A percentile compares a stretch with the other conserved stretches of the same genome.
These are phyloP conservation scores for Alaudala cheleensis DNA, from an alignment of 2,113 vertebrate species.

Conservation along the genomic window DNA sequence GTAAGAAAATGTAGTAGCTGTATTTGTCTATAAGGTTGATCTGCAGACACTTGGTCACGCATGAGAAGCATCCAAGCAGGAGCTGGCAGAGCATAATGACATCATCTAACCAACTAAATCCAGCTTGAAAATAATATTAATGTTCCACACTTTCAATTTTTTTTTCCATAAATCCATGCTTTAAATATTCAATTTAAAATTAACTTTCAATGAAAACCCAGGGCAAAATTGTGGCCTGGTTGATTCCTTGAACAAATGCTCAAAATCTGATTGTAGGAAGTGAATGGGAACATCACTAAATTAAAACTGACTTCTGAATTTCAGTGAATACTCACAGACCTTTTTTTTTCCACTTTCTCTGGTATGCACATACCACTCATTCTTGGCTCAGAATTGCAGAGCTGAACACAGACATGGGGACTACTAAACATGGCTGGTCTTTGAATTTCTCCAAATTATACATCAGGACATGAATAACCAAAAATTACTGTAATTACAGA, in stretches of 20 bases:
- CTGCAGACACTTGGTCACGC: neutral
- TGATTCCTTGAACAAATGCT: neutral
- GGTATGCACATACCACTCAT: conserved; percentile 42
- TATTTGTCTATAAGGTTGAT: neutral
- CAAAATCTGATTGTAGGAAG: neutral
- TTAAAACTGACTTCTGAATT: conserved; percentile 17
- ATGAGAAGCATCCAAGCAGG: neutral
- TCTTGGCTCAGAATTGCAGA: conserved; percentile 25
- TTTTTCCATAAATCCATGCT: neutral
- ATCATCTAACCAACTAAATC: neutral
- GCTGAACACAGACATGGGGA: conserved; percentile 13
- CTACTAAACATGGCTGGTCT: neutral
- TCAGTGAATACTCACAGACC: neutral
- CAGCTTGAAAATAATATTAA: neutral
- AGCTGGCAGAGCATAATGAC: neutral
- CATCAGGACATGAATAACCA: neutral
- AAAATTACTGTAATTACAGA: neutral
- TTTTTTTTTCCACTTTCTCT: neutral
- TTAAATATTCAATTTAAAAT: neutral
- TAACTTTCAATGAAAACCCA: neutral
- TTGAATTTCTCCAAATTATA: conserved; percentile 17
- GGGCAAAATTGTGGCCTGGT: neutral
- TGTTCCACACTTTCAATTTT: neutral
- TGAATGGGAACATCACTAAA: neutral
- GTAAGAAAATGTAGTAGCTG: neutral